A percentile compares a stretch with the other conserved stretches of the same genome.
Conservation (phyloP, 64 coral and sea anemone genomes). For the Stichodactyla helianthus region DNA sequence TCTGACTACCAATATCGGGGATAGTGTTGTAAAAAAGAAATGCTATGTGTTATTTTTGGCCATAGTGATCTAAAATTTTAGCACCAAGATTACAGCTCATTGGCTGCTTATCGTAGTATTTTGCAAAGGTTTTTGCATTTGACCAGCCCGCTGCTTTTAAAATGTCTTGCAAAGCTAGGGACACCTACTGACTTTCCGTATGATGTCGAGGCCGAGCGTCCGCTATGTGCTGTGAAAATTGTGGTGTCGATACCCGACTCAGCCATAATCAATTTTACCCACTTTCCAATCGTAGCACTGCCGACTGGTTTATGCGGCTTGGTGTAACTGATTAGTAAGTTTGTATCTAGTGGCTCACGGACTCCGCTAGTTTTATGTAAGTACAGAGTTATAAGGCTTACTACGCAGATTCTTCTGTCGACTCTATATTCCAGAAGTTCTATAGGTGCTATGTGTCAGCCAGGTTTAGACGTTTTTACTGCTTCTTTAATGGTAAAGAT, state of each 20-base stretch:
- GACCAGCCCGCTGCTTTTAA: constrained; percentile 4
- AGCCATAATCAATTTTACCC: constrained; percentile 15
- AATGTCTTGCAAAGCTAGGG: constrained; percentile 17
- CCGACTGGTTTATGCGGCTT: constrained; percentile 10
- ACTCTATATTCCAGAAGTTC: background rate
- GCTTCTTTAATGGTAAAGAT: background rate
- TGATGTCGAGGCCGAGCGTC: too few relatives aligned
- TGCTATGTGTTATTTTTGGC: too few relatives aligned
- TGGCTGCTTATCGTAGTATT: constrained; percentile 13
- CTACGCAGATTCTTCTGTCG: constrained; percentile 6
- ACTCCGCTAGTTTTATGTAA: background rate
- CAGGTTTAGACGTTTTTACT: too few relatives aligned
- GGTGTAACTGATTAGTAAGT: constrained; percentile 12
- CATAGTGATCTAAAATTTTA: too few relatives aligned
- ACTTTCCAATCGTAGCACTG: constrained; percentile 5
- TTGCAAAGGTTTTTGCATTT: background rate
- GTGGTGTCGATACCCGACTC: background rate
- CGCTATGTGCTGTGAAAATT: background rate
- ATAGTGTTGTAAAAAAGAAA: too few relatives aligned
- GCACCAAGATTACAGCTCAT: too few relatives aligned
- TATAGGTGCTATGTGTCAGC: background rate
- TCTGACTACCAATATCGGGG: background rate
- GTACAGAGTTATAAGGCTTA: background rate
- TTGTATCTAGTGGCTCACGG: background rate
- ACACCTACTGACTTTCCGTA: background rate